Percentiles rank a stretch among this genome's conserved stretches.
Conservation (phyloP, 2,888 invertebrate genomes). For the Acanthosepion lycidas region DNA sequence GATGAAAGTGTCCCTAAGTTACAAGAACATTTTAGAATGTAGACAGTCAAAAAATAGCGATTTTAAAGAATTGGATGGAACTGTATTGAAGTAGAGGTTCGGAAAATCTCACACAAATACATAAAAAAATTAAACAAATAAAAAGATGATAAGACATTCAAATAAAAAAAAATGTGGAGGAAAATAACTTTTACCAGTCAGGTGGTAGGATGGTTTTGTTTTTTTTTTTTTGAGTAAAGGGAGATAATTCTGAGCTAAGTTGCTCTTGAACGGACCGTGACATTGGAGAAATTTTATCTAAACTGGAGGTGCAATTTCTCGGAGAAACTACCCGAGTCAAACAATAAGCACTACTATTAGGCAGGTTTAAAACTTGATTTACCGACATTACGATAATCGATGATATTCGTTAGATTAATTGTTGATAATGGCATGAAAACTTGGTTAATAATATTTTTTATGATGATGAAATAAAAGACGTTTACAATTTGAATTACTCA, state of each 20-base stretch:
- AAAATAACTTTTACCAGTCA: neutral
- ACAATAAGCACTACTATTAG: neutral
- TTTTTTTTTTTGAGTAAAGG: neutral
- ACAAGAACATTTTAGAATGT: constrained; percentile 80
- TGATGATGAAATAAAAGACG: neutral
- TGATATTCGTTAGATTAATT: neutral
- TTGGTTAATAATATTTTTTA: neutral
- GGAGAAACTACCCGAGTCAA: neutral
- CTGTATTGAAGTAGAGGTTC: too few species aligned
- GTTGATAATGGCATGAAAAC: neutral
- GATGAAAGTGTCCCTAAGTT: constrained; percentile 82
- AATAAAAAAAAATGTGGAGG: neutral
- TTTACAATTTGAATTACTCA: neutral
- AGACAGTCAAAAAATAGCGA: neutral
- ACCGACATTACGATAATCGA: neutral
- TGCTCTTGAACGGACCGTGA: neutral
- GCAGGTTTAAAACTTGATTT: neutral
- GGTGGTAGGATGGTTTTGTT: neutral
- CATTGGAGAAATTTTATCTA: neutral
- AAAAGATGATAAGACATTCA: too few species aligned
- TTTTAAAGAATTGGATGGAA: neutral
- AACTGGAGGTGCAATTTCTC: neutral
- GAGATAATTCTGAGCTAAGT: neutral
- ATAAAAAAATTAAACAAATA: too few species aligned
- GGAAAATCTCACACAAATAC: too few species aligned